Base-by-base conservation (phyloP, 2,888 invertebrate genomes). In the Harpalus rubripes region DNA sequence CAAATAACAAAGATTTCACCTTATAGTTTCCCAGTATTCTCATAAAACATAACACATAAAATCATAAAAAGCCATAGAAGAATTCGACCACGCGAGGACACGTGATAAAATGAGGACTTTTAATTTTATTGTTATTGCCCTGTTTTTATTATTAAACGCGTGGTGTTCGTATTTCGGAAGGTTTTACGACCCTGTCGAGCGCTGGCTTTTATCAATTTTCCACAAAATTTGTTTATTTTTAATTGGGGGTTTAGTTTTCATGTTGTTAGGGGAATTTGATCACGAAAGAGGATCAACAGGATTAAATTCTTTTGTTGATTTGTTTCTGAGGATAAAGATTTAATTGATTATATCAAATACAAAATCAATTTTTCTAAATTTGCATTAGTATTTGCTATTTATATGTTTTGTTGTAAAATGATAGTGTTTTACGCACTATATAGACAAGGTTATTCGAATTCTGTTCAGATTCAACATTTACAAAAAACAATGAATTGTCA, bases 61-160 rank as follows among this genome's bases (percentile, higher is more conserved):
- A 74, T 22, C 52, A 56, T 81, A 81, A 61, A 63, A 74, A 58
- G 68, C 63, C 56, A 82, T 82, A 26, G 59, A 82, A 18, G 81
- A 81, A 81, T 81, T 65, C 39, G 65, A 59, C 72, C 72, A 61
- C 83, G 74, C 83, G 76, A 83, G 44, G 59, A 83, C 76, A 83
- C 63, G 78, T 78, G 52, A 84, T 84, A 78, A 84, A 84, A 76
- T 52, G 76, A 58, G 59, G 61, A 76, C 76, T 83, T 83, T 74
- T 83, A 83, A 83, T 83, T 74, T 83, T 83, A 83, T 83, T 74
- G 83, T 83, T 83, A 83, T 83, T 83, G 76, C 83, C 41, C 61
- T 83, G 83, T 83, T 83, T 74, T 76, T 56, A 81, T 81, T 81
- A 81, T 81, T 81, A 81, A 81, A 68, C 81, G 68, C 18, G 44